Base-by-base conservation (phyloP, 2,797 vertebrate genomes). In the Notoglanidium macrostoma region DNA sequence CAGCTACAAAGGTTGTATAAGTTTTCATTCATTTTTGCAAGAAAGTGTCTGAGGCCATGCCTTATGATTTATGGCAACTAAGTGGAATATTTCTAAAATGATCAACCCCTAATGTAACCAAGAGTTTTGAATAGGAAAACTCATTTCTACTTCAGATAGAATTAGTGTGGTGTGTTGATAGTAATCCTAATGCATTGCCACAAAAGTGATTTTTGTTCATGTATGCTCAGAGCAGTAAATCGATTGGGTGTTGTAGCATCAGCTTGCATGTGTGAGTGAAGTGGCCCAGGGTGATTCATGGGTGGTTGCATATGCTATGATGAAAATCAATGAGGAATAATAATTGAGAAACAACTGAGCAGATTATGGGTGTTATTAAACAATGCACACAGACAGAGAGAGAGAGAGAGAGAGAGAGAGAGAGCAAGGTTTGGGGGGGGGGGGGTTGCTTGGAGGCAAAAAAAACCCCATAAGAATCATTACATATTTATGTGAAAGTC, bases 301-400 rank as follows among this genome's bases (percentile, higher is more conserved):
- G 61, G 84, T 88, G 90, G 89, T 86, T 93, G 93, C 91, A 92
- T 91, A 91, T 93, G 92, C 91, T 92, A 94, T 95, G 94, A 95
- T 95, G 93, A 93, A 95, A 96, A 95, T 96, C 95, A 86, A 96
- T 96, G 92, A 92, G 91, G 94, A 95, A 95, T 96, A 96, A 95
- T 95, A 95, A 94, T 96, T 95, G 94, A 96, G 94, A 93, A 95
- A 96, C 94, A 94, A 95, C 93, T 90, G 93, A 90, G 91, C 90
- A 92, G 92, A 95, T 96, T 95, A 95, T 94, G 84, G 91, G 93
- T 94, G 93, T 94, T 95, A 95, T 94, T 93, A 95, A 93, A 93
- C 94, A 93, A 93, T 93, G 91, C 88, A 91, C 89, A 88, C 23
- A 81, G 23, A 70, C 35, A 77, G 54, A 73, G n/a, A n/a, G 21